Evolutionary conservation across 2,113 vertebrate genomes (phyloP), one percentile per base, ranked within the genome.

Genomic region (Phylloscopus trochilus): DNA sequence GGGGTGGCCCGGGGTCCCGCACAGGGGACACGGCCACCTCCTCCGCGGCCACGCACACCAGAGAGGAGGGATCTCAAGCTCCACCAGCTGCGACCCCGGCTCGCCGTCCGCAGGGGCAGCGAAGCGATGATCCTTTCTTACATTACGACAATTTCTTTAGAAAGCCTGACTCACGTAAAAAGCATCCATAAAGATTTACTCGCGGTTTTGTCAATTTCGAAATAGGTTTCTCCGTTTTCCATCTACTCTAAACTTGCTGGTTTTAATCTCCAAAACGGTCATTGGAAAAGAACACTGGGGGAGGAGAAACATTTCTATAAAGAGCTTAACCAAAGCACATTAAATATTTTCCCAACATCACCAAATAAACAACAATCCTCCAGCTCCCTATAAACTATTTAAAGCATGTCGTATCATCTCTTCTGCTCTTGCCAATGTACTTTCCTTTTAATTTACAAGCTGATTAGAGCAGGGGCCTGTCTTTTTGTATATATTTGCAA

Each of bases 301-400:
- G 93, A 94, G 87, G 95, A 96, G 90, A 92, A 87, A 43, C 70
- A 83, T 92, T 89, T 93, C 96, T 88, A 95, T 95, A 92, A 93
- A 92, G 95, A 91, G 92, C 92, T 92, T 92, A 83, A 93, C 86
- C 87, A 92, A 96, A 93, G 83, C 94, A 95, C 87, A 95, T 83
- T 92, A 96, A 96, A 92, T 96, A 97, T 97, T 96, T 96, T 96
- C 95, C 96, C 96, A 97, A 96, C 96, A 94, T 96, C 94, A 93
- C 95, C 94, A 96, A 96, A 97, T 95, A 97, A 96, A 96, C 94
- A 96, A 72, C 93, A 95, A 96, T 95, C 81, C 95, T 96, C 95
- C 66, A 94, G 93, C 90, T 96, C 95, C 94, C 95, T 89, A 94
- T 95, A 97, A 97, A 96, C 94, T 96, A 96, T 96, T 96, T 96